Evolutionary conservation across 2,113 vertebrate species (phyloP).

Genomic region (Eolophus roseicapilla): DNA sequence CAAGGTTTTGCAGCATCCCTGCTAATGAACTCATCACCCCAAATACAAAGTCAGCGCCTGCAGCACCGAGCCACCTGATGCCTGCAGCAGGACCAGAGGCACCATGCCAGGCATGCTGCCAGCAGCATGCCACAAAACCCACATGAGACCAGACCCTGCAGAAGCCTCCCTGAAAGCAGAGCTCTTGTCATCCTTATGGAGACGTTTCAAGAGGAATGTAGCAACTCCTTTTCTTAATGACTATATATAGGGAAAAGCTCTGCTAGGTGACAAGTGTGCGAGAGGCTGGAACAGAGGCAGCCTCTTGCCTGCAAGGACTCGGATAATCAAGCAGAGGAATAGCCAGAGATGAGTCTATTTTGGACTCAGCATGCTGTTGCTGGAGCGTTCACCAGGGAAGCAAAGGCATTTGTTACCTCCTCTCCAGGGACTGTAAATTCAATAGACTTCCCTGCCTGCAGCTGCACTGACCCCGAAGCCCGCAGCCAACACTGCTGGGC

Average conservation of each 20-base stretch:
- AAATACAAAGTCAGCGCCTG: fast-evolving
- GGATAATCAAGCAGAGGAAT: background rate
- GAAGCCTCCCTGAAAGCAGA: background rate
- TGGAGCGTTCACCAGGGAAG: background rate
- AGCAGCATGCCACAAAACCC: background rate
- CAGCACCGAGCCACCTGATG: background rate
- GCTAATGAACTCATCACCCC: background rate
- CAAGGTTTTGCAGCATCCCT: background rate
- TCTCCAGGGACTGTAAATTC: constrained; percentile 10
- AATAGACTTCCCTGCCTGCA: background rate
- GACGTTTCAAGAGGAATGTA: background rate
- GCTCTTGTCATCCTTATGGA: background rate
- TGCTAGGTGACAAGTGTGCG: background rate
- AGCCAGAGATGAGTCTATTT: constrained; percentile 20
- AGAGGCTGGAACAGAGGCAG: constrained; percentile 1
- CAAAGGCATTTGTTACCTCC: constrained; percentile 17
- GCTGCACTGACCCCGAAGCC: background rate
- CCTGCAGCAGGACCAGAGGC: background rate
- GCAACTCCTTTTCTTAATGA: background rate
- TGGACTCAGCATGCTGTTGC: background rate
- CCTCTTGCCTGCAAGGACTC: background rate
- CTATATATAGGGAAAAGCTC: background rate
- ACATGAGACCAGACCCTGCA: background rate
- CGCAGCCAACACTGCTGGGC: background rate
- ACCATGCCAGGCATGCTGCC: fast-evolving